Conservation (phyloP, 2,888 invertebrate genomes). For the Sipha maydis region DNA sequence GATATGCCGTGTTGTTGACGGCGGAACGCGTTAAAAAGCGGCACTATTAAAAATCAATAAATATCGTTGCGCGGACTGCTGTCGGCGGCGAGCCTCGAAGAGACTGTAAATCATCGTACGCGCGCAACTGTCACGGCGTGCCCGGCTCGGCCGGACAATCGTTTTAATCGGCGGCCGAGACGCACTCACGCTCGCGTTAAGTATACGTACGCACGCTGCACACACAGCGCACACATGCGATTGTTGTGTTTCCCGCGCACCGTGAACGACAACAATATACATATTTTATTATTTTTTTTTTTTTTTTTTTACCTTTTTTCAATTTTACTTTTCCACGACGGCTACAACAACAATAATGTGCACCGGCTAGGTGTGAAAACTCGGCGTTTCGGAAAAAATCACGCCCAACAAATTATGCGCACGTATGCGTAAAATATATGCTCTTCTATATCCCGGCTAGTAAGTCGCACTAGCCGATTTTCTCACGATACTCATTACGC, state of each 20-base stretch:
- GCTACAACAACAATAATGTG: neutral
- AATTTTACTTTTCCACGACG: neutral
- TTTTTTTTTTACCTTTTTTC: too few species aligned
- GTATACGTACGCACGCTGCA: neutral
- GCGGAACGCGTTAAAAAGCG: slow-evolving; percentile 36
- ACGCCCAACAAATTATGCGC: neutral
- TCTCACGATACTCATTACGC: neutral
- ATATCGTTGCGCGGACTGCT: slow-evolving; percentile 51
- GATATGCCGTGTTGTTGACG: neutral
- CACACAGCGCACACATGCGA: too few species aligned
- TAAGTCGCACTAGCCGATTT: neutral
- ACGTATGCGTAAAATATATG: neutral
- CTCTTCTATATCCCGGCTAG: neutral
- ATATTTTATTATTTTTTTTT: neutral
- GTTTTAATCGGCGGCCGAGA: slow-evolving; percentile 18
- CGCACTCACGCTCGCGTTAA: neutral
- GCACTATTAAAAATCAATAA: slow-evolving; percentile 59
- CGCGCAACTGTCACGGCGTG: slow-evolving; percentile 45
- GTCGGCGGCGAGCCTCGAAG: slow-evolving; percentile 31
- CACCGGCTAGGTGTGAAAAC: neutral
- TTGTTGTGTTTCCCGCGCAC: neutral
- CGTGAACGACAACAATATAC: slow-evolving; percentile 26
- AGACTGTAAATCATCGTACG: slow-evolving; percentile 48
- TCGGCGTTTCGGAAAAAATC: slow-evolving; percentile 9
- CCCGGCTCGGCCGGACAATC: slow-evolving; percentile 33